Percentiles rank a stretch among this genome's conserved stretches.
Evolutionary conservation across 2,888 invertebrate genomes (phyloP).

Genomic region (Lasioglossum lativentre): DNA sequence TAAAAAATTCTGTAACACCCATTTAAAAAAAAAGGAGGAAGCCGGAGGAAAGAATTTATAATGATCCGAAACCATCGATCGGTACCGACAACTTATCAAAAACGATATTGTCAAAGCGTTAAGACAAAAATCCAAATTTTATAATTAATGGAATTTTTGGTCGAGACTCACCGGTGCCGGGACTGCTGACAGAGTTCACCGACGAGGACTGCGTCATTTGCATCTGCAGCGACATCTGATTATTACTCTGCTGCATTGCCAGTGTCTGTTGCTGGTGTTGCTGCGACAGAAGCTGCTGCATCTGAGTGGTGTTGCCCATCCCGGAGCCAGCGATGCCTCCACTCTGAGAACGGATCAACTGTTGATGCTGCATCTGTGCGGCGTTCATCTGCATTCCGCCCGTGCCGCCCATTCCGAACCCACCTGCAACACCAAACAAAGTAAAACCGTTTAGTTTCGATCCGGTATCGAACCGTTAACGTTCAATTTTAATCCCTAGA

Average conservation of each 20-base stretch:
- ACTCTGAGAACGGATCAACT: constrained; percentile 84
- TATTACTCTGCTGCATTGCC: constrained; percentile 85
- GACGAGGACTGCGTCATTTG: constrained; percentile 84
- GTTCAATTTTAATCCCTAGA: not conserved
- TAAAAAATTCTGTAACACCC: not conserved
- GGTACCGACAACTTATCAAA: not conserved
- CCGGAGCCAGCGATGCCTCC: constrained; percentile 81
- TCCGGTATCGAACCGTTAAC: not conserved
- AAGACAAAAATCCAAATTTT: not conserved
- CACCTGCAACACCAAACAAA: constrained; percentile 72
- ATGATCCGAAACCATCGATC: not conserved
- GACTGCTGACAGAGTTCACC: constrained; percentile 80
- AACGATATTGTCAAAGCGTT: no score
- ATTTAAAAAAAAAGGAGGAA: not conserved
- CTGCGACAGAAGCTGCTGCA: constrained; percentile 85
- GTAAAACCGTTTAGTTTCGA: constrained; percentile 33
- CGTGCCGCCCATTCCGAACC: constrained; percentile 82
- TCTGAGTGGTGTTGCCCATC: constrained; percentile 83
- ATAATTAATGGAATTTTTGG: not conserved
- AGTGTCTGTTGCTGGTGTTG: constrained; percentile 86
- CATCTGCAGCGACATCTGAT: constrained; percentile 86
- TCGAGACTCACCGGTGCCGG: constrained; percentile 82
- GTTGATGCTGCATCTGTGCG: constrained; percentile 85
- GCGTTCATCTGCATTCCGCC: constrained; percentile 85
- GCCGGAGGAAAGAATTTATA: not conserved